Base-by-base conservation (phyloP, 2,113 vertebrate species). In the Ceyx margarethae region DNA sequence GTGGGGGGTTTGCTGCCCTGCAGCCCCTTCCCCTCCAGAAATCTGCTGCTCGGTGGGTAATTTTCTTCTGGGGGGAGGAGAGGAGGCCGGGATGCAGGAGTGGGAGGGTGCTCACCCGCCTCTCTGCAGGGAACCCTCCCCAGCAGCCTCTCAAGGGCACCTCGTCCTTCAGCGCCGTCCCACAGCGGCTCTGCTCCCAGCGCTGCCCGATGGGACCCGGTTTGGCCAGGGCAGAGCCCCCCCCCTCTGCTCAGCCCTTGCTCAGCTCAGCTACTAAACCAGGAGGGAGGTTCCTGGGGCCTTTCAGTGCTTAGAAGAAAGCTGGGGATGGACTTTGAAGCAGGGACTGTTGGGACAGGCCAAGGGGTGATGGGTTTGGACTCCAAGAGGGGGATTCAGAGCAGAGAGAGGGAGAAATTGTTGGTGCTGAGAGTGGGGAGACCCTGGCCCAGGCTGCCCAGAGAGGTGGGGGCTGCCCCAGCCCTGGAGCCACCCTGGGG, bases 121-220 rank as follows among this genome's bases (percentile, higher is more conserved):
- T 71, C 0, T 4, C 67, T 68, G 76, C 51, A 61, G 72, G 76
- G 19, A 93, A n/a, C 66, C 81, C 40, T 72, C 76, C 80, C 92
- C 76, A 35, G 15, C 86, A 43, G 80, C 83, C 73, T 65, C 81
- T 65, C 91, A 93, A 96, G 91, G 95, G 73, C 91, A 76, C 13
- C 84, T 23, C 3, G 83, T 73, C 95, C 91, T 95, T 86, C 83
- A 57, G 58, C 51, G 93, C 13, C 1, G 72, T 25, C 86, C 89
- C 4, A 6, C 0, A 21, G 62, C 14, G 3, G 81, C 84, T 33
- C 20, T 1, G 16, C 87, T 53, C 54, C 50, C 1, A 28, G 73
- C 14, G 71, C 71, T 12, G 21, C 2, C 43, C 85, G 4, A 26
- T 45, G 71, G 50, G 21, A 58, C 74, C 13, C 6, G 33, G 60